Percentiles rank a stretch among this genome's conserved stretches.
Conservation (phyloP, 35 echinoderm and acorn worm genomes). For the Nesometra sesokonis region DNA sequence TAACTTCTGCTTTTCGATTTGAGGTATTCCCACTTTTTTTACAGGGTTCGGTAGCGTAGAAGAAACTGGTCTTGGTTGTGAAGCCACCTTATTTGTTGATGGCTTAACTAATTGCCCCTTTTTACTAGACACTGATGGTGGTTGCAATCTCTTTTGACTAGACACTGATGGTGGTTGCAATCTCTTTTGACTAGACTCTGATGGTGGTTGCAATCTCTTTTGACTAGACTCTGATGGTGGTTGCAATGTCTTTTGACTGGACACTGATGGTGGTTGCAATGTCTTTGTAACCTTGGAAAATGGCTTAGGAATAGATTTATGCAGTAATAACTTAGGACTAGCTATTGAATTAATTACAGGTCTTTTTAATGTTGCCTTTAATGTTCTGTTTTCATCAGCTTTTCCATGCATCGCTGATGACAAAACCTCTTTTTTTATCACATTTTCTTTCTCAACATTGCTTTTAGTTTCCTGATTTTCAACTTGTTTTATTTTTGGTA, state of each 20-base stretch:
- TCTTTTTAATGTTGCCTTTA: neutral
- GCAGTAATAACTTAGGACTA: neutral
- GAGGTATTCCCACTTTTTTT: neutral
- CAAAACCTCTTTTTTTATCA: too few relatives aligned
- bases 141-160: neutral
- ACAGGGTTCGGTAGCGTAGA: neutral
- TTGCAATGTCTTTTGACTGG: neutral
- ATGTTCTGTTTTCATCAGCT: neutral
- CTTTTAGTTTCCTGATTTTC: too few relatives aligned
- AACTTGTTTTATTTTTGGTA: too few relatives aligned
- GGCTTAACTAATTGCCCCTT: neutral
- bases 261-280: too few relatives aligned
- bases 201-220: neutral
- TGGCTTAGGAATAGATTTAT: too few relatives aligned
- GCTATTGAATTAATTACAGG: neutral
- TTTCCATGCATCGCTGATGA: neutral
- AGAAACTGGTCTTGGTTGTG: neutral
- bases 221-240: neutral
- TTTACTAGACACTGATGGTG: neutral
- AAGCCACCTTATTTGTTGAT: neutral
- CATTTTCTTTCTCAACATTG: too few relatives aligned
- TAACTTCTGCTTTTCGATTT: neutral
- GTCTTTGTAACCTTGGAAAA: too few relatives aligned
- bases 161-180: too few relatives aligned
- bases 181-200: neutral